Evolutionary conservation across 2,888 invertebrate species (phyloP).

Genomic region (Troides helena): DNA sequence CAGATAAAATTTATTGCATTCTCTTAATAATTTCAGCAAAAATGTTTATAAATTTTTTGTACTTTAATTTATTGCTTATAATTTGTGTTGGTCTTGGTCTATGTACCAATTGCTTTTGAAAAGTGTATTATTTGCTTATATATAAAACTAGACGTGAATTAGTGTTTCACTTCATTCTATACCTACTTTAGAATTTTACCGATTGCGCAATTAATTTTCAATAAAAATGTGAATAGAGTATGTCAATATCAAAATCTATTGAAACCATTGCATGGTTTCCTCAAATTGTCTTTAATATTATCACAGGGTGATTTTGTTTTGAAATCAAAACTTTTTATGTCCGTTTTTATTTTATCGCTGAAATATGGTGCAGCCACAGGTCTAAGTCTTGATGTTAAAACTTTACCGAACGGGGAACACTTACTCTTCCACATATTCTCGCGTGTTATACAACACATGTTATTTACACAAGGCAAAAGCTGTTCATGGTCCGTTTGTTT

Average conservation of each 20-base stretch:
- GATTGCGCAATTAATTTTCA: too few species aligned
- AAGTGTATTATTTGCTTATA: too few species aligned
- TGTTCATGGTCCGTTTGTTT: slow-evolving; percentile 35
- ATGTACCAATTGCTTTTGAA: too few species aligned
- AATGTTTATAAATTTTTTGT: too few species aligned
- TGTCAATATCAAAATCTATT: background rate
- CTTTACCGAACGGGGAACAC: slow-evolving; percentile 64
- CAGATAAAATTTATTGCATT: too few species aligned
- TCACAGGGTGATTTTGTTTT: slow-evolving; percentile 64
- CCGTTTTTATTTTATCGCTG: slow-evolving; percentile 39
- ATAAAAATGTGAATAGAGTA: too few species aligned
- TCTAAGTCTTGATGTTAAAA: slow-evolving; percentile 49
- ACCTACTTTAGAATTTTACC: too few species aligned
- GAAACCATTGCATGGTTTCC: slow-evolving; percentile 41
- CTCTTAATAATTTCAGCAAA: too few species aligned
- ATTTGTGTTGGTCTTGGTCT: too few species aligned
- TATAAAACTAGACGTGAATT: too few species aligned
- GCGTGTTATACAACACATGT: slow-evolving; percentile 58
- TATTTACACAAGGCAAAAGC: slow-evolving; percentile 50
- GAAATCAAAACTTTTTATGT: slow-evolving; percentile 58
- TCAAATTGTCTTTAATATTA: slow-evolving; percentile 51
- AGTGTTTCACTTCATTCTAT: too few species aligned
- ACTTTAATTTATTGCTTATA: too few species aligned
- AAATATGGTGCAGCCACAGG: slow-evolving; percentile 61
- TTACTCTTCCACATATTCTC: slow-evolving; percentile 48